A percentile compares a stretch with the other conserved stretches of the same genome.
phyloP scores from a whole-genome alignment of 2,888 invertebrate genomes.

The Sesia apiformis region DNA sequence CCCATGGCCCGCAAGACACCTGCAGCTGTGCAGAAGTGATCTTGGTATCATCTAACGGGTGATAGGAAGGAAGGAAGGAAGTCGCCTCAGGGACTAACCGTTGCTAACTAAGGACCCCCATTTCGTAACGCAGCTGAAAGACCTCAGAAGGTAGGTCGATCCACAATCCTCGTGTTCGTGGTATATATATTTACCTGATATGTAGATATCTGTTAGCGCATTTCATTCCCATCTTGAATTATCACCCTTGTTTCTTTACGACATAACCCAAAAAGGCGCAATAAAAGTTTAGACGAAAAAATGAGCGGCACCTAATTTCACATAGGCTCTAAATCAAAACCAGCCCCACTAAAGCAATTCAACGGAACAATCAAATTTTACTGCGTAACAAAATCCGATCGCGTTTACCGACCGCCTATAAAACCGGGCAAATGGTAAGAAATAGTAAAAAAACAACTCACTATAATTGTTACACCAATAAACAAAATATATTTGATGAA shows the following conservation, averaged over 20 bases:
- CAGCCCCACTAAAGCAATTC: constrained; percentile 28
- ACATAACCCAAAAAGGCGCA: constrained; percentile 5
- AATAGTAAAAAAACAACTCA: constrained; percentile 22
- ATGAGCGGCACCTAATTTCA: background rate
- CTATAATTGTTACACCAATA: constrained; percentile 25
- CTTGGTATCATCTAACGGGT: too few species aligned
- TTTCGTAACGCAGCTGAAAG: too few species aligned
- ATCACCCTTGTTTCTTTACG: constrained; percentile 11
- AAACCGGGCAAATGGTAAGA: constrained; percentile 33
- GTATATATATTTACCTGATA: constrained; percentile 2
- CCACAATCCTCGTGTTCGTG: too few species aligned
- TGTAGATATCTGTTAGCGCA: constrained; percentile 14
- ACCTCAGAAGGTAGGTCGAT: too few species aligned
- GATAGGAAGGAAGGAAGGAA: too few species aligned
- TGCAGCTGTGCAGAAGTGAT: too few species aligned
- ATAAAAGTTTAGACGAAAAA: constrained; percentile 1
- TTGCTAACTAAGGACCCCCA: too few species aligned
- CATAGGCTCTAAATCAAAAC: constrained; percentile 1
- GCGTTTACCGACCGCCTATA: constrained; percentile 17
- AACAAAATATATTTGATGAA: too few species aligned
- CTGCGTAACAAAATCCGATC: constrained; percentile 41
- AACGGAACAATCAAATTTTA: constrained; percentile 60
- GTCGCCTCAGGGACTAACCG: too few species aligned
- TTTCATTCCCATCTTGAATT: constrained; percentile 9
- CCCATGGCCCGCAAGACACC: too few species aligned